Conservation (phyloP, 2,797 vertebrate genomes). For the Benthosema pterotum region DNA sequence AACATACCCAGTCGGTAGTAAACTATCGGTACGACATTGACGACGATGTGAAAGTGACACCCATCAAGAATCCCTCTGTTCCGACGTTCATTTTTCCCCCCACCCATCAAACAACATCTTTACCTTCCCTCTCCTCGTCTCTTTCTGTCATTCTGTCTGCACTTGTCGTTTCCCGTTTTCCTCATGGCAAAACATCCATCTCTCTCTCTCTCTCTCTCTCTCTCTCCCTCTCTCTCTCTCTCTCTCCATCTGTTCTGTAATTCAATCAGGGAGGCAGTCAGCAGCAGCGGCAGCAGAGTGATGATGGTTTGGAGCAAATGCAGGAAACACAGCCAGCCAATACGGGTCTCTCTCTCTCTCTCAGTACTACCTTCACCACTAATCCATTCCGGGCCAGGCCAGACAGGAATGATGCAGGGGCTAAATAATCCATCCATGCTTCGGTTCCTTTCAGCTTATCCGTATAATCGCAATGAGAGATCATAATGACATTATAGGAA, state of each 20-base stretch:
- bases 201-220: conserved; percentile 17
- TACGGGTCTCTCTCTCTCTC: conserved; percentile 13
- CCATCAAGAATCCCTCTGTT: conserved; percentile 33
- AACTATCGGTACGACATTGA: not conserved
- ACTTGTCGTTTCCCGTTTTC: conserved; percentile 21
- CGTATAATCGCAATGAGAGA: too few relatives aligned
- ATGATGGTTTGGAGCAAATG: conserved; percentile 59
- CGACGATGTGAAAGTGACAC: conserved; percentile 10
- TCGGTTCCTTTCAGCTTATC: too few relatives aligned
- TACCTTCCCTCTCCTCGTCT: not conserved
- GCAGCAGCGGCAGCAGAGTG: conserved; percentile 51
- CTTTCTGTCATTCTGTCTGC: conserved; percentile 18
- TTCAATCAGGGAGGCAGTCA: conserved; percentile 59
- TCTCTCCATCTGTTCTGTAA: conserved; percentile 59
- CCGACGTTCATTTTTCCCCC: conserved; percentile 40
- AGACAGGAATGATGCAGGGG: conserved; percentile 16
- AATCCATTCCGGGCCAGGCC: conserved; percentile 11
- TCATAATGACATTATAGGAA: too few relatives aligned
- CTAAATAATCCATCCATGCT: conserved; percentile 9
- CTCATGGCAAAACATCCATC: conserved; percentile 38
- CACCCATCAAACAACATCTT: conserved; percentile 17
- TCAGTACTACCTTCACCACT: conserved; percentile 38
- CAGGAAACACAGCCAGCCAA: conserved; percentile 27
- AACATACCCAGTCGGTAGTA: too few relatives aligned
- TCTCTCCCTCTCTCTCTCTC: conserved; percentile 14